phyloP scores from a whole-genome alignment of 2,888 invertebrate species.

The Pheosia tremula region DNA sequence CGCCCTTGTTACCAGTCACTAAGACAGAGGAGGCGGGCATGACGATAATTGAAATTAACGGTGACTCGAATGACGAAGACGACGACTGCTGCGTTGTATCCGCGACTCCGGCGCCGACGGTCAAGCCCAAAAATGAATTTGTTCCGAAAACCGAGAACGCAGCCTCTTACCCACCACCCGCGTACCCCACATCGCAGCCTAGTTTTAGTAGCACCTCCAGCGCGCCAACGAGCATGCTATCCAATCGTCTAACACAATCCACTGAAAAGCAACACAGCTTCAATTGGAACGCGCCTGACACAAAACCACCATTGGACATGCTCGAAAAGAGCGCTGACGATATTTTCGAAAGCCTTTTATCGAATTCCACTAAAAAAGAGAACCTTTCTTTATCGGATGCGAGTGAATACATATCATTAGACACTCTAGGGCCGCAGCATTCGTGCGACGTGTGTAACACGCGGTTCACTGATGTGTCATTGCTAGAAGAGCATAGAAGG shows the following conservation, averaged over 20 bases:
- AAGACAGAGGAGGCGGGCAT: constrained; percentile 65
- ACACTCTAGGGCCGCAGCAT: constrained; percentile 84
- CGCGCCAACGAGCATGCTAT: constrained; percentile 39
- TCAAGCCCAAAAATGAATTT: constrained; percentile 57
- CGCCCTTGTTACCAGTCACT: constrained; percentile 61
- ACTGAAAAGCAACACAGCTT: constrained; percentile 78
- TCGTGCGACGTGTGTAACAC: constrained; percentile 86
- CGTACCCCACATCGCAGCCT: constrained; percentile 53
- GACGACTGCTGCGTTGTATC: constrained; percentile 80
- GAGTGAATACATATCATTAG: constrained; percentile 87
- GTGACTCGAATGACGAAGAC: constrained; percentile 78
- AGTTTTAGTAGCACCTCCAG: constrained; percentile 46
- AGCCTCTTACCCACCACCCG: constrained; percentile 50
- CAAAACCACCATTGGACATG: constrained; percentile 72
- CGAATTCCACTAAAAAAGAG: constrained; percentile 69
- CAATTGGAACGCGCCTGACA: constrained; percentile 78
- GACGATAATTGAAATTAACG: constrained; percentile 77
- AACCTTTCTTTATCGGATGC: constrained; percentile 63
- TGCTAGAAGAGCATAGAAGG: constrained; percentile 82
- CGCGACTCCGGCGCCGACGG: constrained; percentile 72
- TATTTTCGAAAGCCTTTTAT: constrained; percentile 76
- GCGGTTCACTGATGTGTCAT: constrained; percentile 81
- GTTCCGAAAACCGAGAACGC: constrained; percentile 68
- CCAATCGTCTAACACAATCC: constrained; percentile 52
- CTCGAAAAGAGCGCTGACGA: constrained; percentile 78